Percentiles rank a stretch among this genome's conserved stretches.
phyloP scores from a whole-genome alignment of 1,140 invertebrate genomes.

The Trissolcus basalis region DNA sequence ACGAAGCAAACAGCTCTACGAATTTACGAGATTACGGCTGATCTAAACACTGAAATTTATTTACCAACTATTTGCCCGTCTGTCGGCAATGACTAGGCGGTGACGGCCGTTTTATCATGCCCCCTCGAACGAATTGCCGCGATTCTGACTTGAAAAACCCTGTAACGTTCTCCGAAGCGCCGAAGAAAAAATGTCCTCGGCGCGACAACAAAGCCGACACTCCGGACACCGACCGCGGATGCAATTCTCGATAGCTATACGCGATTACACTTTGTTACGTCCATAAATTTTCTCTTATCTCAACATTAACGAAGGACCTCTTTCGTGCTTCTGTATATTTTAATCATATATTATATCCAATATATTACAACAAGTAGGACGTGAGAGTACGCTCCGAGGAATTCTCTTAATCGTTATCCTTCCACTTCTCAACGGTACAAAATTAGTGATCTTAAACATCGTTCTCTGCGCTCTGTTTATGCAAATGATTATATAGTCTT shows the following conservation, averaged over 20 bases:
- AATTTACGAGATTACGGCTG: too few species aligned
- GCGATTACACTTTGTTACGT: slow-evolving; percentile 29
- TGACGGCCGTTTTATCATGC: too few species aligned
- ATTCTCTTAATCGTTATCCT: slow-evolving; percentile 18
- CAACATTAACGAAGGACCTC: slow-evolving; percentile 47
- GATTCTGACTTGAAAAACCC: background rate
- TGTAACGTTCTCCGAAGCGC: slow-evolving; percentile 7
- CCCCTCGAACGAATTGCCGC: background rate
- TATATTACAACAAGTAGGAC: slow-evolving; percentile 45
- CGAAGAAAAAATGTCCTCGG: too few species aligned
- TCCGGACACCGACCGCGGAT: too few species aligned
- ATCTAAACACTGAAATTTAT: too few species aligned
- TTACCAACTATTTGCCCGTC: too few species aligned
- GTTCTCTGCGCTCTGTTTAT: slow-evolving; percentile 24
- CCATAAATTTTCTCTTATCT: slow-evolving; percentile 50
- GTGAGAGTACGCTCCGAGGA: slow-evolving; percentile 33
- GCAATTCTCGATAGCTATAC: slow-evolving; percentile 19
- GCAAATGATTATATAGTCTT: slow-evolving; percentile 32
- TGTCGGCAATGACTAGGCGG: too few species aligned
- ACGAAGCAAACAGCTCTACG: background rate
- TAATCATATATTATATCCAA: slow-evolving; percentile 16
- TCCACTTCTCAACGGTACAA: slow-evolving; percentile 41
- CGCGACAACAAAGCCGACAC: too few species aligned
- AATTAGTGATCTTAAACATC: slow-evolving; percentile 44
- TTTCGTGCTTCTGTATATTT: slow-evolving; percentile 36